These are phyloP conservation scores for Rhabdomys dilectus DNA, from an alignment of 2,113 vertebrate genomes.

Conservation along the genomic window DNA sequence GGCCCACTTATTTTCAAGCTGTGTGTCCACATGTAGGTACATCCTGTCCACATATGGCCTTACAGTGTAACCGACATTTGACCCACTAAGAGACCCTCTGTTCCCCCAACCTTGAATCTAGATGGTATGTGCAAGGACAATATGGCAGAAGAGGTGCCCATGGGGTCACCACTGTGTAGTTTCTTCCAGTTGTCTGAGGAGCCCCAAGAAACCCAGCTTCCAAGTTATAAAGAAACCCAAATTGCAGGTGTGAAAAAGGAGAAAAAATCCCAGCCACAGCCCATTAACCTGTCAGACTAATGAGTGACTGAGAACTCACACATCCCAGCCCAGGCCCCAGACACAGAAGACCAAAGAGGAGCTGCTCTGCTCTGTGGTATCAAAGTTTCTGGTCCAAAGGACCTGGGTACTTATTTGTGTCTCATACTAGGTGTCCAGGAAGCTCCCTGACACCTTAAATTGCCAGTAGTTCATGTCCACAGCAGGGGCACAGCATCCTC, in stretches of 20 bases:
- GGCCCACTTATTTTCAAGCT: neutral
- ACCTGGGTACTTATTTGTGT: neutral
- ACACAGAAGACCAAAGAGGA: neutral
- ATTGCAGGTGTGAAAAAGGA: neutral
- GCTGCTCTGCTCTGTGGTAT: rapidly evolving
- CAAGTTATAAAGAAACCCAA: neutral
- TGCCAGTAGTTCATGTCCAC: neutral
- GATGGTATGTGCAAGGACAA: neutral
- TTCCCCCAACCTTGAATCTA: neutral
- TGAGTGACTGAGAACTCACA: neutral
- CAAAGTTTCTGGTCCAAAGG: neutral
- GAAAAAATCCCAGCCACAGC: neutral
- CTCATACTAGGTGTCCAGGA: neutral
- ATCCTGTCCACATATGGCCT: neutral
- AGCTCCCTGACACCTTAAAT: neutral
- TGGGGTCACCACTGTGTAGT: rapidly evolving
- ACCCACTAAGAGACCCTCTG: neutral
- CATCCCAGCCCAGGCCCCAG: neutral
- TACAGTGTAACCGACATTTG: rapidly evolving
- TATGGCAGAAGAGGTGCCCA: too few relatives aligned
- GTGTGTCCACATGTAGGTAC: rapidly evolving
- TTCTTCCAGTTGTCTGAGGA: neutral
- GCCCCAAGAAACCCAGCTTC: neutral
- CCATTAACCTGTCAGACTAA: neutral
- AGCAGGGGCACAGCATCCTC: neutral